Evolutionary conservation across 1,140 invertebrate species (phyloP).

Genomic region (Drosophila obscura): DNA sequence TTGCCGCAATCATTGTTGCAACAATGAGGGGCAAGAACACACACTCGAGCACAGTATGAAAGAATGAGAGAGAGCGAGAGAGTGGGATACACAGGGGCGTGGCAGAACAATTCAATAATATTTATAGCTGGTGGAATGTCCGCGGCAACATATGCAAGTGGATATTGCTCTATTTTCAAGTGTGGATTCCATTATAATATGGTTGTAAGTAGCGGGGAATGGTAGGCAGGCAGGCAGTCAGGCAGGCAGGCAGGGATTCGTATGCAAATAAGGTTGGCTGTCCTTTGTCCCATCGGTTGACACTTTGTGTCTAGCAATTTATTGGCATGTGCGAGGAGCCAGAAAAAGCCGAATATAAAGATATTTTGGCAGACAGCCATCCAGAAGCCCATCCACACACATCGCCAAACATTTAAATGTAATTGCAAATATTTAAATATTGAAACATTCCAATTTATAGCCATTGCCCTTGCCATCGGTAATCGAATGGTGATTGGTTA

Average conservation of each 20-base stretch:
- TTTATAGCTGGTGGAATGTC: slow-evolving; percentile 76
- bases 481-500: too few relatives aligned
- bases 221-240: background rate
- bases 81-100: slow-evolving; percentile 1
- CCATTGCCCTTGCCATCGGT: slow-evolving; percentile 20
- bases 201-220: slow-evolving; percentile 44
- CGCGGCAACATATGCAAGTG: slow-evolving; percentile 80
- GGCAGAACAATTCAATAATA: slow-evolving; percentile 66
- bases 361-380: slow-evolving; percentile 42
- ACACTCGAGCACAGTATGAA: slow-evolving; percentile 7
- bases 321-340: slow-evolving; percentile 68
- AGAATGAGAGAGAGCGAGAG: background rate
- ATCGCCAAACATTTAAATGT: slow-evolving; percentile 69
- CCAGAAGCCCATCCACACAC: slow-evolving; percentile 20
- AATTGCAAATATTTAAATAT: slow-evolving; percentile 79
- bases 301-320: slow-evolving; percentile 68
- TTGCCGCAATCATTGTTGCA: slow-evolving; percentile 72
- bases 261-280: slow-evolving; percentile 49
- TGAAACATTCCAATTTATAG: slow-evolving; percentile 49
- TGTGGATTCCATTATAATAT: slow-evolving; percentile 64
- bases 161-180: slow-evolving; percentile 80
- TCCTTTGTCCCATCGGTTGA: slow-evolving; percentile 33
- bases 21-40: slow-evolving; percentile 16
- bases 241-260: background rate
- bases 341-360: slow-evolving; percentile 29